Base-by-base conservation (phyloP, 2,113 vertebrate species). In the Chloropsis hardwickii region DNA sequence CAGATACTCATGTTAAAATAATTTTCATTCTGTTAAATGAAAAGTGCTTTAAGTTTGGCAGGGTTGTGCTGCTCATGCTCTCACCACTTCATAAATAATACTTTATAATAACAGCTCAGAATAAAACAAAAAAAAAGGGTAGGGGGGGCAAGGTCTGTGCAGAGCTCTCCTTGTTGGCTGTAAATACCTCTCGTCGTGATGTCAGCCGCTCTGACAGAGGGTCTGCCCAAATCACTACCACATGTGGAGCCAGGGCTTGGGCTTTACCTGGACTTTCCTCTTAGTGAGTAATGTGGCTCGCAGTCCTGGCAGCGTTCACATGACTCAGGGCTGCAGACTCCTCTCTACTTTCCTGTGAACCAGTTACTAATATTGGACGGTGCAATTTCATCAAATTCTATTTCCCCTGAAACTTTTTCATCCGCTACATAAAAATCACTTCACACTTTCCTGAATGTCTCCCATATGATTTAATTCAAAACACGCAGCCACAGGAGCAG, bases 1-100 rank as follows among this genome's bases (percentile, higher is more conserved):
- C 81, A 77, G 91, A 95, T 94, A 88, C 67, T 86, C 92, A 95
- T 94, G 95, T 96, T 92, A 96, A 94, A 97, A 97, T 95, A 79
- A 95, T 96, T 92, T 95, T 97, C 89, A 44, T 95, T 90, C 93
- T 96, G 92, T 81, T 87, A 87, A 95, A 92, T 95, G 95, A 97
- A 81, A 93, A 96, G 94, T 71, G 90, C 92, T 94, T 91, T 87
- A 92, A 92, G 86, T 95, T 95, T 97, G 97, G 94, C 95, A 94
- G 89, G 35, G 62, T 79, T 93, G 69, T 33, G 86, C 91, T 94
- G 94, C 91, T 97, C 65, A 91, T 95, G 95, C 96, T 95, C 94
- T 97, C 97, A 96, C 89, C 95, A 95, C 96, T 95, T 92, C 95
- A 96, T 96, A 96, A 97, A 96, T 96, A 94, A 96, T 82, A 69